Conservation (phyloP, 2,888 invertebrate genomes). For the Glyphotaelius pellucidus region DNA sequence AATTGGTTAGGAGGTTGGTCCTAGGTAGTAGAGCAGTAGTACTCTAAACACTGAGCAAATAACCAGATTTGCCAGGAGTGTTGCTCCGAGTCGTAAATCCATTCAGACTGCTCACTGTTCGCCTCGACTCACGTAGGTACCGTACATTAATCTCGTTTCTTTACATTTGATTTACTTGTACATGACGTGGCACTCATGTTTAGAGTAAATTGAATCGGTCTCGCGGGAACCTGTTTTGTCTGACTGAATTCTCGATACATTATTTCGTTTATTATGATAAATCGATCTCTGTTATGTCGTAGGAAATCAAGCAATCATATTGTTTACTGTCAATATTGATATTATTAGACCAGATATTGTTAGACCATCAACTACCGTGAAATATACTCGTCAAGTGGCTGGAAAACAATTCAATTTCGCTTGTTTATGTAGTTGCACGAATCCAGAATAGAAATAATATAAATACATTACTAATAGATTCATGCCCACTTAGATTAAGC, state of each 20-base stretch:
- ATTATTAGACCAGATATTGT: background rate
- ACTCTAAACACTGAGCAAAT: slow-evolving; percentile 32
- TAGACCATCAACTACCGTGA: background rate
- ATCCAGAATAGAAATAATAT: background rate
- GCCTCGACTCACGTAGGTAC: background rate
- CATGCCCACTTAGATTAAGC: background rate
- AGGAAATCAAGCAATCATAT: background rate
- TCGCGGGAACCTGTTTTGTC: slow-evolving; percentile 21
- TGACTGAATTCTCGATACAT: slow-evolving; percentile 2
- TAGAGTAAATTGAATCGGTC: slow-evolving; percentile 39
- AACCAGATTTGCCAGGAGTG: slow-evolving; percentile 47
- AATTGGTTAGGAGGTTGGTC: slow-evolving; percentile 38
- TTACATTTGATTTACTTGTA: slow-evolving; percentile 38
- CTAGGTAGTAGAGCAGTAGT: background rate
- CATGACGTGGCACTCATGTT: slow-evolving; percentile 40
- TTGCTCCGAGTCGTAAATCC: slow-evolving; percentile 40
- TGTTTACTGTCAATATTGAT: background rate
- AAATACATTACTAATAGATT: too few relatives aligned
- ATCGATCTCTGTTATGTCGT: slow-evolving; percentile 16
- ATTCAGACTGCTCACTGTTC: slow-evolving; percentile 25
- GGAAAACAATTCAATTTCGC: background rate
- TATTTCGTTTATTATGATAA: slow-evolving; percentile 10
- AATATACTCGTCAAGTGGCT: background rate
- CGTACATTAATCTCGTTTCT: slow-evolving; percentile 33
- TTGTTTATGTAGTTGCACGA: background rate